Base-by-base conservation (phyloP, 2,113 vertebrate species). In the Nannospalax galili region DNA sequence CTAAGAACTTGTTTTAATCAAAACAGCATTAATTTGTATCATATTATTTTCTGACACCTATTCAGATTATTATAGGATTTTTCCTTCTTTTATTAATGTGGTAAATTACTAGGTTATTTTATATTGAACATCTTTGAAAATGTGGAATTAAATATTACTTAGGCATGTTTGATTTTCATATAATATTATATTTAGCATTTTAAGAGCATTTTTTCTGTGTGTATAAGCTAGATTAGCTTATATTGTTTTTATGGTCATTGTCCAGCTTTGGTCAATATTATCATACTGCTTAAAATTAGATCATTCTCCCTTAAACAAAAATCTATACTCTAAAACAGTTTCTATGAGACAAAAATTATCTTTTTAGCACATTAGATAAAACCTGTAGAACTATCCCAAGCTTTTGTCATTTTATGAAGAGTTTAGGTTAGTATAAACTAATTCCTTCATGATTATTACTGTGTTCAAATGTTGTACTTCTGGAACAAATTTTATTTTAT, bases 231-330 rank as follows among this genome's bases (percentile, higher is more conserved):
- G 10, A 85, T 73, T 79, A 82, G 12, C 19, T 91, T 74, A 91
- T 56, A 28, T 22, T 92, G 62, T 37, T 91, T n/a, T 79, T 84
- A 84, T 70, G 45, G 70, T 78, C 26, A 95, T 56, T 86, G 35
- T 93, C 87, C 42, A 78, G 30, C 45, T 77, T 65, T 19, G 62
- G 64, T 92, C 62, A 91, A 74, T 84, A 89, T 62, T 77, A 26
- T 74, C 67, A 56, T 87, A 65, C 65, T 42, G 28, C 42, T 94
- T 93, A 89, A 91, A 93, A 82, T 78, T 35, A 94, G 37, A 60
- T 93, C 82, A n/a, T 65, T 82, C 90, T 65, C 20, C 32, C 84
- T 88, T 81, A 89, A 92, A 73, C 69, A 92, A 92, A 95, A 88
- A 84, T 78, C 48, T 90, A 75, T 96, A 69, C 32, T 72, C 3